Percentiles rank a stretch among this genome's conserved stretches.
Evolutionary conservation across 2,113 vertebrate species (phyloP).

Genomic region (Himantopus leucocephalus): DNA sequence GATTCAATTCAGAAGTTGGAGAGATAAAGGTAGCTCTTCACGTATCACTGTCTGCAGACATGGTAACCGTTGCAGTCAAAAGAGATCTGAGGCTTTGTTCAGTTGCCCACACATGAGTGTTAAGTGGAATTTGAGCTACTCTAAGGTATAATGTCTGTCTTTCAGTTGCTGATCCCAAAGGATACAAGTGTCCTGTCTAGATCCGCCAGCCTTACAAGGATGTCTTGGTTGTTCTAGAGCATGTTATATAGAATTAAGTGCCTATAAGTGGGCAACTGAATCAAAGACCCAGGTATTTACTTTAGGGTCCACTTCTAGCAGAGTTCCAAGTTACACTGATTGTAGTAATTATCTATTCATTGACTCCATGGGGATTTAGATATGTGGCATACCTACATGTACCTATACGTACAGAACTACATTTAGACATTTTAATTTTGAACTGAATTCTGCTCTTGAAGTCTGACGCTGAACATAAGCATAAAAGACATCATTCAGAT

Average conservation of each 20-base stretch:
- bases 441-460: not conserved
- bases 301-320: not conserved
- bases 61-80: not conserved
- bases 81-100: not conserved
- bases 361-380: not conserved
- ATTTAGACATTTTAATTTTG: not conserved
- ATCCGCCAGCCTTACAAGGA: not conserved
- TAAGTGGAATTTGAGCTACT: not conserved
- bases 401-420: not conserved
- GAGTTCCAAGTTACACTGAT: not conserved
- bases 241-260: not conserved
- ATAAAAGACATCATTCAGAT: not conserved
- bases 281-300: not conserved
- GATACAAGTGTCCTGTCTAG: not conserved
- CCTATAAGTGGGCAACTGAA: not conserved
- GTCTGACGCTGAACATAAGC: not conserved
- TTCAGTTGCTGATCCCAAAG: not conserved
- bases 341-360: not conserved
- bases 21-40: not conserved
- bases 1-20: not conserved
- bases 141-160: not conserved
- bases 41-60: not conserved
- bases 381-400: not conserved
- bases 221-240: not conserved
- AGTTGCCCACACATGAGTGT: not conserved